Evolutionary conservation across 2,888 invertebrate species (phyloP), one percentile per base, ranked within the genome.

Genomic region (Lydus trimaculatus): DNA sequence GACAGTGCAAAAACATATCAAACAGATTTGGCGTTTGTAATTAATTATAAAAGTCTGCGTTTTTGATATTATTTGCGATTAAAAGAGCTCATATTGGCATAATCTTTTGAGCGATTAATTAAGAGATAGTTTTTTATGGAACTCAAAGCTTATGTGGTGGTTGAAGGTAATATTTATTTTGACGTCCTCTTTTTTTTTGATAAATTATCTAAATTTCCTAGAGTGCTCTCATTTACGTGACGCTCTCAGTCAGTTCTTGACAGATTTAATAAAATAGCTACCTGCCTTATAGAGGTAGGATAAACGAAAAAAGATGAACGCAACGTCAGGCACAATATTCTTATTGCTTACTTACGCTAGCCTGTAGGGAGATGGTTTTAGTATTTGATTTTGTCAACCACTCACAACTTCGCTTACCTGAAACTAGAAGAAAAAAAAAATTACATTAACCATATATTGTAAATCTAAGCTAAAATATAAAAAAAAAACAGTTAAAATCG

Each of bases 211-310:
- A 70, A 69, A 71, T 70, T 69, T 75, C 67, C 66, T 64, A 61
- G 64, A 63, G 65, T 62, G 69, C 69, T 71, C 62, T 43, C 64
- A 59, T 65, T 66, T 59, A 66, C 65, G 61, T 66, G 70, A 64
- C 70, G 67, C 71, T 65, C 67, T 76, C 73, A 75, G 72, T 74
- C 75, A 75, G 73, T 70, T 75, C 72, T 75, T 75, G 75, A 75
- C 75, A 74, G 73, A 71, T 75, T 75, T 75, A 72, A 74, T 75
- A 74, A 72, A 71, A 75, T 67, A 52, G 67, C 69, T 63, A 39
- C 62, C 36, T 58, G 20, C 62, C 62, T 65, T 48, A 62, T 63
- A 63, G 58, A 23, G 48, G 58, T 58, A 17, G n/a, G 7, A n/a
- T 17, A 43, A 48, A 66, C n/a, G 31, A 58, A 36, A 62, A 36